Base-by-base conservation (phyloP, 2,888 invertebrate genomes). In the Phasia obesa region DNA sequence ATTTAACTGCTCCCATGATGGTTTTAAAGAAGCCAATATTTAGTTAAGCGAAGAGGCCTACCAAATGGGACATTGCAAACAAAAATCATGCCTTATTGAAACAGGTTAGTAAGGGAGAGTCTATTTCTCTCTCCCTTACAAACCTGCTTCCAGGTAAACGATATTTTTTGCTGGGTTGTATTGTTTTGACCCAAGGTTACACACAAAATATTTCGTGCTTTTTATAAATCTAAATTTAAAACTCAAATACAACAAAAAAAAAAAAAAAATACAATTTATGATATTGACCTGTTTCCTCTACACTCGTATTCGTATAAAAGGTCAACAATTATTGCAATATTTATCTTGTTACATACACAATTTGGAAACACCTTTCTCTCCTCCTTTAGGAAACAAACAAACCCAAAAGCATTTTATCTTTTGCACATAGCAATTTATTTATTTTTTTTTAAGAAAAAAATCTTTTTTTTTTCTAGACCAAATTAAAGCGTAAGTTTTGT, bases 251-350 rank as follows among this genome's bases (percentile, higher is more conserved):
- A n/a, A n/a, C n/a, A n/a, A n/a, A n/a, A n/a, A n/a, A n/a, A n/a
- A n/a, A n/a, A 31, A 13, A 38, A 35, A 44, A 21, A 44, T 2
- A 13, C 17, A 74, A 65, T 64, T 59, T 59, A 59, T 27, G 21
- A 31, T 44, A 31, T 31, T 67, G 67, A 60, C 27, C 59, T 51
- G 21, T 17, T 60, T 57, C 15, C 25, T 23, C 6, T 19, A 21
- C 44, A 31, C 15, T 35, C 13, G 38, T 35, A 19, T 19, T 53
- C 9, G 0, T 31, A 31, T 23, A 21, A 59, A 57, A 75, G 75
- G 59, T 75, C 49, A 67, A 65, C 55, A 64, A 31, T 57, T 44
- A 64, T 44, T 64, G 23, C 27, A 62, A 21, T 53, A 62, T 53
- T 62, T 21, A 42, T 7, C 51, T 62, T 27, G 44, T 44, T 53